Evolutionary conservation across 2,888 invertebrate species (phyloP), one percentile per base, ranked within the genome.

Genomic region (Hecatera dysodea): DNA sequence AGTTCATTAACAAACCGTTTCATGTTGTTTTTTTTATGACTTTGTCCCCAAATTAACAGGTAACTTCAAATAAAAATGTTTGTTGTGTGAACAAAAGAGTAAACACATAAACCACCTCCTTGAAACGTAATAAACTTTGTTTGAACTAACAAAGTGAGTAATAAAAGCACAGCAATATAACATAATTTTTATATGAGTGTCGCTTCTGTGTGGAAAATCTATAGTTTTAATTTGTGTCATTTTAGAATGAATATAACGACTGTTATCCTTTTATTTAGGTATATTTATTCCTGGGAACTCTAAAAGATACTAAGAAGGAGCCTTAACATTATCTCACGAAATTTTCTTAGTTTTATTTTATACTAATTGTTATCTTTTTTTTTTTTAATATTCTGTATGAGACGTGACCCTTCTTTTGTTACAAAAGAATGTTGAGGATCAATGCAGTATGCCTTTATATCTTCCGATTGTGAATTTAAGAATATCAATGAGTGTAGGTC

Each of bases 21-120:
- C 17, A 70, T 6, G 39, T 48, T n/a, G n/a, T n/a, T n/a, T 74
- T 73, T 69, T 60, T 71, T 56, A 78, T 36, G 33, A 29, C 39
- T 15, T 33, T 42, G 48, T 52, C 55, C 48, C 22, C 7, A 44
- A 78, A 61, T 48, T 3, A 39, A 52, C 42, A 27, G 55, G 56
- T 12, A 36, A 22, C 7, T 17, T 24, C 4, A 19, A 52, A 62
- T 33, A 52, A 78, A 57, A 56, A 22, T 22, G 22, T 42, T 39
- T 42, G 9, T 8, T 33, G 27, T 55, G 12, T 29, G 39, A 73
- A 63, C 11, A 36, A 44, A 56, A 22, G 4, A 62, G 55, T 19
- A 59, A 60, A 36, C 27, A 36, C n/a, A 63, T 64, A 33, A 42
- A 66, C 9, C 22, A 59, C 36, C 33, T 36, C 5, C 6, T 27